Evolutionary conservation across 2,888 invertebrate species (phyloP).

Genomic region (Coremacera marginata): DNA sequence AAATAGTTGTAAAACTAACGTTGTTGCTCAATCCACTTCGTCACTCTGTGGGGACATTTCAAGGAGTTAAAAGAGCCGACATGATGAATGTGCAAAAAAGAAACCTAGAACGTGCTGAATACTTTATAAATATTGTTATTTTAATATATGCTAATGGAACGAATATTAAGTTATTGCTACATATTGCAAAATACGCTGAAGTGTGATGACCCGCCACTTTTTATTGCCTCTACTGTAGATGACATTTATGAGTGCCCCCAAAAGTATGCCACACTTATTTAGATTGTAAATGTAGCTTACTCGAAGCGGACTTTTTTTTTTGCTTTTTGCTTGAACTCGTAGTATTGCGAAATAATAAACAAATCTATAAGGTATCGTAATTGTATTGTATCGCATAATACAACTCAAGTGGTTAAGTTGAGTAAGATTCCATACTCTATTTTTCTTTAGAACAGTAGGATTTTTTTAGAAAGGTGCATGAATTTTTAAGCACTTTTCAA

Average conservation of each 20-base stretch:
- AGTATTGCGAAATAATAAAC: conserved; percentile 1
- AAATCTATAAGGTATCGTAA: too few species aligned
- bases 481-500: too few species aligned
- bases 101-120: not conserved
- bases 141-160: not conserved
- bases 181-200: not conserved
- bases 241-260: conserved; percentile 48
- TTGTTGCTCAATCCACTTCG: not conserved
- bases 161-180: not conserved
- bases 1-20: not conserved
- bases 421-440: too few species aligned
- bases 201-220: not conserved
- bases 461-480: too few species aligned
- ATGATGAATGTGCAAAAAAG: conserved; percentile 31
- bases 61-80: conserved; percentile 6
- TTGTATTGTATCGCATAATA: too few species aligned
- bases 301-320: not conserved
- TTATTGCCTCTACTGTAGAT: conserved; percentile 10
- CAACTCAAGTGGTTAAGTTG: too few species aligned
- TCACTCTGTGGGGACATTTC: not conserved
- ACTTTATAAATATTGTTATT: not conserved
- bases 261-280: conserved; percentile 51
- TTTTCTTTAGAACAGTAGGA: too few species aligned
- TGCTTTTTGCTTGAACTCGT: too few species aligned
- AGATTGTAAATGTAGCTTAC: not conserved